phyloP scores from a whole-genome alignment of 2,113 vertebrate genomes.

The Gadus macrocephalus region DNA sequence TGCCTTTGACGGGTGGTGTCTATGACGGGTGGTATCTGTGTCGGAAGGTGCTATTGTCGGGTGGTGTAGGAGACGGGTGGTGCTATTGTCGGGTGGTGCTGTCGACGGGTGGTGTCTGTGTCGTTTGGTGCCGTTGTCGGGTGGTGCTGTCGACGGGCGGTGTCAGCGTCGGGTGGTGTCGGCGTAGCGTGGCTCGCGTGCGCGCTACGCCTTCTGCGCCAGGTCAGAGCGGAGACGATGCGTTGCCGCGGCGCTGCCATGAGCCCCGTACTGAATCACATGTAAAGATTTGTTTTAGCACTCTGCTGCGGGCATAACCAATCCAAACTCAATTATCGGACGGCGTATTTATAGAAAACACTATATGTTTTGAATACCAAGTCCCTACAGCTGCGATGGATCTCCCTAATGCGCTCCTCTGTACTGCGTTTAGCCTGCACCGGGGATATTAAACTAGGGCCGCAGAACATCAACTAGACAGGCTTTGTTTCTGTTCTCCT shows the following conservation, averaged over 20 bases:
- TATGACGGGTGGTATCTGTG: too few relatives aligned
- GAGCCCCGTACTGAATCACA: slow-evolving; percentile 64
- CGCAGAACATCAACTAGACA: slow-evolving; percentile 27
- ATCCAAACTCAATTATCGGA: slow-evolving; percentile 78
- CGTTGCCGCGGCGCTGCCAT: slow-evolving; percentile 64
- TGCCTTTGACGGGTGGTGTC: too few relatives aligned
- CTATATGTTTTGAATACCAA: slow-evolving; percentile 61
- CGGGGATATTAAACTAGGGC: slow-evolving; percentile 28
- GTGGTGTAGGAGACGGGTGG: too few relatives aligned
- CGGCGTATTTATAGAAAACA: slow-evolving; percentile 64
- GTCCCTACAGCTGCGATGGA: slow-evolving; percentile 41
- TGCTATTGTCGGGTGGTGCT: too few relatives aligned
- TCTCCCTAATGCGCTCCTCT: slow-evolving; percentile 29
- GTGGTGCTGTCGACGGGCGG: too few relatives aligned
- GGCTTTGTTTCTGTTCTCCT: slow-evolving; percentile 31
- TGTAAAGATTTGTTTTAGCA: slow-evolving; percentile 78
- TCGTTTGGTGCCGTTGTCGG: too few relatives aligned
- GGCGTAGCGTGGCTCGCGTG: too few relatives aligned
- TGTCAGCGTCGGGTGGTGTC: too few relatives aligned
- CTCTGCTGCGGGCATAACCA: slow-evolving; percentile 72
- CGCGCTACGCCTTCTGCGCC: slow-evolving; percentile 67
- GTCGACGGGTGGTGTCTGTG: too few relatives aligned
- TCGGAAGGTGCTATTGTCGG: too few relatives aligned
- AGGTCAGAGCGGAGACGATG: slow-evolving; percentile 76
- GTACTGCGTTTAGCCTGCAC: slow-evolving; percentile 9